These are phyloP conservation scores for Cyprinodon brontotheroides DNA, from an alignment of 2,113 vertebrate species.

Conservation along the genomic window DNA sequence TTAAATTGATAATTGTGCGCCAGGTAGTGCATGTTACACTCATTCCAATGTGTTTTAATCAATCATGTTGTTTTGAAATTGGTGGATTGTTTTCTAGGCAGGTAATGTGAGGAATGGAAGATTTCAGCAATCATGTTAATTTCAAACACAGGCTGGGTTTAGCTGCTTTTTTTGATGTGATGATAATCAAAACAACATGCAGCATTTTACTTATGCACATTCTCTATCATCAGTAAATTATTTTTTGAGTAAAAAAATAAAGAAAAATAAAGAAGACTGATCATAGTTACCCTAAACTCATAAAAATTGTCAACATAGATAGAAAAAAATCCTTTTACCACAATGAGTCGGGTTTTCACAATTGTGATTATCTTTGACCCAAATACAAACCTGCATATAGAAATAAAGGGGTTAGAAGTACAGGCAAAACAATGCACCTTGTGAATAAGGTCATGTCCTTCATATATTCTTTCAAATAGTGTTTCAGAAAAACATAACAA, in stretches of 20 bases:
- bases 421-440: no score
- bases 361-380: background rate
- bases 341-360: background rate
- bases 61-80: background rate
- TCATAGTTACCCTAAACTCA: background rate
- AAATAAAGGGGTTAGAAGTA: no score
- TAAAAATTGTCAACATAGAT: background rate
- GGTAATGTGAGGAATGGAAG: background rate
- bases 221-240: background rate
- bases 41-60: background rate
- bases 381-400: background rate
- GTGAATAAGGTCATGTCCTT: no score
- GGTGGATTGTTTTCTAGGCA: background rate
- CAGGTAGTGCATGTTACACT: background rate
- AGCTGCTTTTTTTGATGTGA: conserved; percentile 3
- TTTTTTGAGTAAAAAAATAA: background rate
- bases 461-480: no score
- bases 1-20: background rate
- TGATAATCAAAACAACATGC: background rate
- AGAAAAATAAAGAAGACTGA: background rate
- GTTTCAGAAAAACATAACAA: no score
- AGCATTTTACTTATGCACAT: background rate
- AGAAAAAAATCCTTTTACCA: background rate
- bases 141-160: conserved; percentile 15
- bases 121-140: background rate